Percentiles rank a stretch among this genome's conserved stretches.
phyloP scores from a whole-genome alignment of 2,888 invertebrate genomes.

The Polydrusus pterygomalis region DNA sequence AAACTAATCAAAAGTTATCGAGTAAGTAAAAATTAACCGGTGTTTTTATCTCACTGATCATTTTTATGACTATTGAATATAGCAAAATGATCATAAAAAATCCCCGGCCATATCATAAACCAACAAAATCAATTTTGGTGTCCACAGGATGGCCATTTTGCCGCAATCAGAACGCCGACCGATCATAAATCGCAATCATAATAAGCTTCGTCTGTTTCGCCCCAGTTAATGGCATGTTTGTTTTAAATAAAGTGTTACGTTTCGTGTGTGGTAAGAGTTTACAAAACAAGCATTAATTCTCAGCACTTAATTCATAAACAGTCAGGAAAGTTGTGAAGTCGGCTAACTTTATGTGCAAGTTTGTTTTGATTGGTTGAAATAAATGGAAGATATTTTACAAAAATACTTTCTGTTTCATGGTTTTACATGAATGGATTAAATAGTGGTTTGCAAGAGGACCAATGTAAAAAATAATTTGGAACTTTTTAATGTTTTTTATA shows the following conservation, averaged over 20 bases:
- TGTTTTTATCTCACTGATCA: too few relatives aligned
- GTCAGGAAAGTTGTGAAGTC: background rate
- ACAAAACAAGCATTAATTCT: constrained; percentile 37
- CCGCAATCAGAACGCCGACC: constrained; percentile 47
- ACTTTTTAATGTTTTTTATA: too few relatives aligned
- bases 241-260: constrained; percentile 50
- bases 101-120: constrained; percentile 38
- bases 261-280: constrained; percentile 52
- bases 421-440: too few relatives aligned
- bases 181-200: constrained; percentile 49
- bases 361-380: background rate
- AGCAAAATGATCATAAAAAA: constrained; percentile 5
- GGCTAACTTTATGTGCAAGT: constrained; percentile 3
- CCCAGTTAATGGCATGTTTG: constrained; percentile 52
- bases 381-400: background rate
- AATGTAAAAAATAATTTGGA: too few relatives aligned
- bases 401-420: too few relatives aligned
- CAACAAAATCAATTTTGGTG: constrained; percentile 51
- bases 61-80: background rate
- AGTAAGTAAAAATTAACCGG: too few relatives aligned
- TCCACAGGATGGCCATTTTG: constrained; percentile 50
- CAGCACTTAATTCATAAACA: constrained; percentile 24
- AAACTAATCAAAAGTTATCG: too few relatives aligned
- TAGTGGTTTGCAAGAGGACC: too few relatives aligned
- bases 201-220: constrained; percentile 49